Conservation (phyloP, 2,113 vertebrate genomes). For the Odobenus rosmarus region DNA sequence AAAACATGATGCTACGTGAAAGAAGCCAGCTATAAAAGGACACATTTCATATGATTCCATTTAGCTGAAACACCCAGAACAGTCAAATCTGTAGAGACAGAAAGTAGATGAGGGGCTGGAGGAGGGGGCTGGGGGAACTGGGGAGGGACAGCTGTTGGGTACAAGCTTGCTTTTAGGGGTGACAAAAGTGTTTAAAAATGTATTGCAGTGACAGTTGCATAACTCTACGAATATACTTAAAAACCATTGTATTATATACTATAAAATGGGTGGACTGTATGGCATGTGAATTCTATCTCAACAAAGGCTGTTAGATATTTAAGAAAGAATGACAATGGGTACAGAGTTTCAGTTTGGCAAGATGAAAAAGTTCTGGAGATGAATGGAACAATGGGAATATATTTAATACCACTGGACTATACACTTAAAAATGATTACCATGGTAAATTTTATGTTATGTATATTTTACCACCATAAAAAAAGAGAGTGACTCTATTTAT, state of each 20-base stretch:
- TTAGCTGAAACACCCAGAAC: background rate
- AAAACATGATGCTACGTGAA: background rate
- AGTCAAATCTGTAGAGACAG: background rate
- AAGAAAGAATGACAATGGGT: background rate
- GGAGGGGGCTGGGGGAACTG: background rate
- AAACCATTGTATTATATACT: background rate
- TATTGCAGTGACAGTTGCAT: background rate
- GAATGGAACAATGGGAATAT: background rate
- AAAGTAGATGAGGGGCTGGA: background rate
- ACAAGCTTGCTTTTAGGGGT: background rate
- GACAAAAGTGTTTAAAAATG: background rate
- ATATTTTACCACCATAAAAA: background rate
- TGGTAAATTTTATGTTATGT: background rate
- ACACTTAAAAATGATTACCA: background rate
- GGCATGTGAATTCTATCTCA: background rate
- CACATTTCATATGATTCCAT: background rate
- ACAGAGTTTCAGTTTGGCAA: constrained; percentile 6
- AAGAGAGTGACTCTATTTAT: background rate
- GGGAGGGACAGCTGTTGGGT: background rate
- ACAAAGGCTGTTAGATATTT: background rate
- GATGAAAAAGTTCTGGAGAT: constrained; percentile 1
- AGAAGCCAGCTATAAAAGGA: constrained; percentile 27
- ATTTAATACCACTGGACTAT: background rate
- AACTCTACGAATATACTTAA: constrained; percentile 17
- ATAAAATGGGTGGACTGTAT: constrained; percentile 12